Evolutionary conservation across 2,797 vertebrate species (phyloP).

Genomic region (Morus bassanus): DNA sequence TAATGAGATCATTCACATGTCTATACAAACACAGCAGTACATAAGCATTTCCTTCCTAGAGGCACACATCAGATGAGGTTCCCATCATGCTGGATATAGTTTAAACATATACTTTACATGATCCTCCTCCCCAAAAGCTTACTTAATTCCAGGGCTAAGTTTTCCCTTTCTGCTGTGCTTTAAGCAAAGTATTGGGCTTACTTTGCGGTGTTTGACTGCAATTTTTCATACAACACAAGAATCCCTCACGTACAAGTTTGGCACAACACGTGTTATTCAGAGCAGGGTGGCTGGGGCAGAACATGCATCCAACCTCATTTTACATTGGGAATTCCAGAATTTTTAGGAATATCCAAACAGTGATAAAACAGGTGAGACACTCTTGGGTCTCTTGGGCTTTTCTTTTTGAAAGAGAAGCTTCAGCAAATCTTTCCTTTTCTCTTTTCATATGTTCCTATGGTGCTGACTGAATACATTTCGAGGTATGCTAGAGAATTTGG

Average conservation of each 20-base stretch:
- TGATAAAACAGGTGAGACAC: not conserved
- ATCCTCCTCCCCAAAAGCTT: not conserved
- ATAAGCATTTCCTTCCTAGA: not conserved
- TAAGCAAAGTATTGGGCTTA: not conserved
- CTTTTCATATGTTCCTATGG: rapidly evolving
- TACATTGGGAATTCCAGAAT: not conserved
- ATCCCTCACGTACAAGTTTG: not conserved
- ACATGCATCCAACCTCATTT: no score
- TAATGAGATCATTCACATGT: not conserved
- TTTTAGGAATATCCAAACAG: not conserved
- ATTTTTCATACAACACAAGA: not conserved
- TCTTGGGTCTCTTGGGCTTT: not conserved
- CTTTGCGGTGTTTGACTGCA: not conserved
- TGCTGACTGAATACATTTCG: not conserved
- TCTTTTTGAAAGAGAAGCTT: not conserved
- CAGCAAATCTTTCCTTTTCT: not conserved
- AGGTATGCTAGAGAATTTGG: no score
- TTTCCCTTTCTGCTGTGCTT: not conserved
- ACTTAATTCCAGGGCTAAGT: not conserved
- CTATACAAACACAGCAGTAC: not conserved
- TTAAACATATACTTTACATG: not conserved
- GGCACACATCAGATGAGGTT: not conserved
- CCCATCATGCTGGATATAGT: not conserved
- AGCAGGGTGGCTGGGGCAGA: not conserved
- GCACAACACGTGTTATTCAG: rapidly evolving